Conservation (phyloP, 2,888 invertebrate genomes). For the Pristionchus exspectatus region DNA sequence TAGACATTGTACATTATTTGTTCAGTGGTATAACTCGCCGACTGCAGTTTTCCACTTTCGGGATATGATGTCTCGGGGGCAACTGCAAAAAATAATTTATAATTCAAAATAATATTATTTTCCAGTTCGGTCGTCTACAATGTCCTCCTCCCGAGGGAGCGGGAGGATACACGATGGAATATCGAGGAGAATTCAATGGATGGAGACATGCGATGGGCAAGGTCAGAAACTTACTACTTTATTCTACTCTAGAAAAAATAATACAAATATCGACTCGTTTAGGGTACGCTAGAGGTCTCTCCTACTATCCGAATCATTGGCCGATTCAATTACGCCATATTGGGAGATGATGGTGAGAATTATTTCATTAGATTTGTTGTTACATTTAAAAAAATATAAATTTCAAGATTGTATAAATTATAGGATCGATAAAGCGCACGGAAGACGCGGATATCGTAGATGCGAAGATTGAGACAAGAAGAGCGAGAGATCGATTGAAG, state of each 20-base stretch:
- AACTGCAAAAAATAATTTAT: too few relatives aligned
- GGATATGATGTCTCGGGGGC: too few relatives aligned
- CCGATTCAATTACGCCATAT: constrained; percentile 35
- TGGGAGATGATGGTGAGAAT: constrained; percentile 36
- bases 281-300: constrained; percentile 42
- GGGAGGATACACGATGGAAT: constrained; percentile 33
- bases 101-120: too few relatives aligned
- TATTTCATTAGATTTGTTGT: neutral
- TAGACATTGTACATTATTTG: too few relatives aligned
- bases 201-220: constrained; percentile 49
- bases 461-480: constrained; percentile 48
- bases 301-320: constrained; percentile 13
- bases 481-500: constrained; percentile 1
- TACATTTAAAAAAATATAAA: too few relatives aligned
- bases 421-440: constrained; percentile 10
- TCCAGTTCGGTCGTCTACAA: constrained; percentile 43
- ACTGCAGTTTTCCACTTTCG: too few relatives aligned
- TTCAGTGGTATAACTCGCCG: too few relatives aligned
- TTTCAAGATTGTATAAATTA: too few relatives aligned
- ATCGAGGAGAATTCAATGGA: constrained; percentile 49
- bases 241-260: neutral
- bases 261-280: neutral
- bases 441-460: constrained; percentile 47
- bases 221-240: neutral
- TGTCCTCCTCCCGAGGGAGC: constrained; percentile 9